phyloP scores from a whole-genome alignment of 2,113 vertebrate genomes.

The Myotis brandtii region DNA sequence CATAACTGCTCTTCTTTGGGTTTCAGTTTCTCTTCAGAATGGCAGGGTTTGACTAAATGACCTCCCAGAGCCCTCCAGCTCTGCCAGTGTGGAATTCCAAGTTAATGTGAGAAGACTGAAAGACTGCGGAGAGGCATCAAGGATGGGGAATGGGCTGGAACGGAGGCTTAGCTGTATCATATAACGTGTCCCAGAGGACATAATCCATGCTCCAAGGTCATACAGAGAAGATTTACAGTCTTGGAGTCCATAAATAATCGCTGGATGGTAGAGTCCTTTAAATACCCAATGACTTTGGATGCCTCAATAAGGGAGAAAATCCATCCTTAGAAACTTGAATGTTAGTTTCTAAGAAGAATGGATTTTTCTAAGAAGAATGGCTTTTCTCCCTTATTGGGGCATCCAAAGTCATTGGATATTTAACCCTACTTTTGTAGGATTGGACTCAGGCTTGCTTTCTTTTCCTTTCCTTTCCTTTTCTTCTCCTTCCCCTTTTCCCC shows the following conservation, averaged over 20 bases:
- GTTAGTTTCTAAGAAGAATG: not conserved
- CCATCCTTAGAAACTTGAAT: not conserved
- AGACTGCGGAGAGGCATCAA: constrained; percentile 22
- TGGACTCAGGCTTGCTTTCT: not conserved
- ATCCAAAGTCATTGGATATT: constrained; percentile 44
- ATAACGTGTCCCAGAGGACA: constrained; percentile 55
- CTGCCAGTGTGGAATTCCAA: constrained; percentile 70
- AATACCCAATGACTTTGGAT: constrained; percentile 43
- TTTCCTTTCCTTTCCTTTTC: not conserved
- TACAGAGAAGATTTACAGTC: constrained; percentile 59
- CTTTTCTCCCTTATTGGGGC: not conserved
- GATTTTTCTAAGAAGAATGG: not conserved
- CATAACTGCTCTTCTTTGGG: not conserved
- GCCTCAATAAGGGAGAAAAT: not conserved
- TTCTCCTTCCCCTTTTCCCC: no score
- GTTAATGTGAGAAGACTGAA: constrained; percentile 54
- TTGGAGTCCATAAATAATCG: constrained; percentile 69
- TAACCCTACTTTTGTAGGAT: not conserved
- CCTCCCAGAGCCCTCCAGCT: constrained; percentile 21
- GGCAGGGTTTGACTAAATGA: not conserved
- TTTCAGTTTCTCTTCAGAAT: constrained; percentile 26
- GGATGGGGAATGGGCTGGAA: constrained; percentile 49
- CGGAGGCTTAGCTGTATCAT: constrained; percentile 17
- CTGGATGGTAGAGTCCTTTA: constrained; percentile 42
- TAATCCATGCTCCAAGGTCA: constrained; percentile 52